Evolutionary conservation across 2,797 vertebrate genomes (phyloP), one percentile per base, ranked within the genome.

Genomic region (Microchirus variegatus): DNA sequence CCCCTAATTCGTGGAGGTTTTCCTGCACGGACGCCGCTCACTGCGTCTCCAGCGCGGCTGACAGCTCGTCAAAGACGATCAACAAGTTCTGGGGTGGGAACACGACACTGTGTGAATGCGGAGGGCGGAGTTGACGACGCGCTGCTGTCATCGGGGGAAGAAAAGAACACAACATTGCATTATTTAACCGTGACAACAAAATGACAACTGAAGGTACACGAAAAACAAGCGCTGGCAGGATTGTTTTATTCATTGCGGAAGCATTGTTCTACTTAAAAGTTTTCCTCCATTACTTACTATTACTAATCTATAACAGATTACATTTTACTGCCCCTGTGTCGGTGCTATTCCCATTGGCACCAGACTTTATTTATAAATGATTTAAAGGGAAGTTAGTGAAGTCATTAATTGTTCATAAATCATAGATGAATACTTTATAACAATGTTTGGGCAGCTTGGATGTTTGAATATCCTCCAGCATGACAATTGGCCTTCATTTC

Each of bases 21-120:
- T 31, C 6, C 31, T 31, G 31, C 7, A 31, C 8, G 31, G 31
- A 15, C 12, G 41, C 11, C 1, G 13, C 10, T 42, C 5, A 4
- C 5, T 26, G 13, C 52, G 14, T 19, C 47, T 19, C 52, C 18
- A 22, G 8, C n/a, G 46, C 5, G 15, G 16, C 45, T 71, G 68
- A 60, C 67, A 48, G 38, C 63, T 59, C 54, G 31, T 71, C 67
- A 70, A 70, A 45, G 38, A 49, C 63, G 76, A 78, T 3, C 46
- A 72, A 71, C 67, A 52, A 1, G 52, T 50, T 54, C 49, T 5
- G 53, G 44, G 45, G 54, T 3, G 18, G 50, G 19, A 53, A 53
- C 37, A 44, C 43, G 49, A 42, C 41, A 15, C 4, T 9, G 7
- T 56, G 35, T 61, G 47, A 47, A 56, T 47, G 41, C 45, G 44